Conservation (phyloP, 2,113 vertebrate genomes). For the Plecturocebus donacophilus region DNA sequence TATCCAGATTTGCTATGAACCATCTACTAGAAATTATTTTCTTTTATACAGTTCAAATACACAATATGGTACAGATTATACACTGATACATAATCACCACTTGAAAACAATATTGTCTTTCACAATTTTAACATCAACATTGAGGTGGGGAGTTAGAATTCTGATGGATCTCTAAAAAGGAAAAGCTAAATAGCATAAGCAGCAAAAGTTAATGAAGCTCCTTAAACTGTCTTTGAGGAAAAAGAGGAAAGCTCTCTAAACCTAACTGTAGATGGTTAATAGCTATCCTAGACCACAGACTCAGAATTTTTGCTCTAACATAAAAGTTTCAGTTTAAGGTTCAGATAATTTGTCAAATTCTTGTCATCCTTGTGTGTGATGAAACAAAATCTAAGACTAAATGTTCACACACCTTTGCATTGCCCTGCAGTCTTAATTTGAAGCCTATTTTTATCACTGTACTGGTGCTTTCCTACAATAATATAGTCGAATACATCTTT, state of each 20-base stretch:
- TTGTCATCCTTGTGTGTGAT: background rate
- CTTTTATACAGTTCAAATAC: slow-evolving; percentile 32
- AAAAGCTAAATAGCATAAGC: background rate
- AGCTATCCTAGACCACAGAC: background rate
- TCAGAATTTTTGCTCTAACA: background rate
- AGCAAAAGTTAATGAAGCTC: background rate
- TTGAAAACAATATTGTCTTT: background rate
- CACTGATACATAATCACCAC: slow-evolving; percentile 1
- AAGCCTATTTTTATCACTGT: background rate
- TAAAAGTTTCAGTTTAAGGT: background rate
- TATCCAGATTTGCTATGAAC: background rate
- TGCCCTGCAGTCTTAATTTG: background rate
- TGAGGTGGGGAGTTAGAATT: slow-evolving; percentile 9
- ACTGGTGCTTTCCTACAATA: background rate
- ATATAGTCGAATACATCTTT: slow-evolving; percentile 13
- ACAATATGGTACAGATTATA: background rate
- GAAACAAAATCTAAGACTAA: slow-evolving; percentile 3
- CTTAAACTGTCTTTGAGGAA: background rate
- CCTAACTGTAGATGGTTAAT: background rate
- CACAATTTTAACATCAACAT: background rate
- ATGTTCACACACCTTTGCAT: background rate
- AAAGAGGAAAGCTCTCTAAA: background rate
- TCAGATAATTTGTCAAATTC: slow-evolving; percentile 5
- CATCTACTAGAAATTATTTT: slow-evolving; percentile 12
- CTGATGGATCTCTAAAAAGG: slow-evolving; percentile 27